Base-by-base conservation (phyloP, 2,888 invertebrate genomes). In the Cantharis nigra region DNA sequence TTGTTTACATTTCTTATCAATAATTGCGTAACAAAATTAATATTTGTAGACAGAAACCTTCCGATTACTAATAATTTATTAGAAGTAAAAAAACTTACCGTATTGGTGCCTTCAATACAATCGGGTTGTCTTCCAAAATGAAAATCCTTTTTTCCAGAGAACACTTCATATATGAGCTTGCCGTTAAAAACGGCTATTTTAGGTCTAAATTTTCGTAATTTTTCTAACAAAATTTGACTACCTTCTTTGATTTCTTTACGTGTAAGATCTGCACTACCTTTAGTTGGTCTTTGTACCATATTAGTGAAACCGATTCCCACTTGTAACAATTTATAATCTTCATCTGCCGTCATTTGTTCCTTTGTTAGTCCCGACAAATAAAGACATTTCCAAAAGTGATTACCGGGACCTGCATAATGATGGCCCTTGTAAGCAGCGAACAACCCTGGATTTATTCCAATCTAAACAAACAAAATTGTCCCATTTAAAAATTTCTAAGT, bases 371-470 rank as follows among this genome's bases (percentile, higher is more conserved):
- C 98, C 70, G 98, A 97, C 82, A 98, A 90, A 89, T 96, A 98
- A 80, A 98, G 91, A 88, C 98, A 98, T 91, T 98, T 98, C 98
- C 98, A 99, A 91, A 99, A 98, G 91, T 99, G 99, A 90, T 99
- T 99, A 69, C 98, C 98, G 69, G 98, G 98, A 72, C 98, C 98
- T 73, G 98, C 98, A 91, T 99, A 99, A 90, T 99, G 98, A 90
- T 98, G 98, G 3, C 98, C 98, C 89, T 98, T 97, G 90, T 97
- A 98, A 81, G 98, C 98, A 82, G 98, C 98, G 90, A 97, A 97
- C 85, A 98, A 90, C 2, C 98, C 98, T 11, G 98, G 98, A 91
- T 99, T 99, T 85, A 98, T 98, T 82, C 98, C 98, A 90, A 99
- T 96, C 98, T 98, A 91, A 76, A 90, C 88, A 81, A 79, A 83